Evolutionary conservation across 1,140 invertebrate species (phyloP).

Genomic region (Probaryconus sp.): DNA sequence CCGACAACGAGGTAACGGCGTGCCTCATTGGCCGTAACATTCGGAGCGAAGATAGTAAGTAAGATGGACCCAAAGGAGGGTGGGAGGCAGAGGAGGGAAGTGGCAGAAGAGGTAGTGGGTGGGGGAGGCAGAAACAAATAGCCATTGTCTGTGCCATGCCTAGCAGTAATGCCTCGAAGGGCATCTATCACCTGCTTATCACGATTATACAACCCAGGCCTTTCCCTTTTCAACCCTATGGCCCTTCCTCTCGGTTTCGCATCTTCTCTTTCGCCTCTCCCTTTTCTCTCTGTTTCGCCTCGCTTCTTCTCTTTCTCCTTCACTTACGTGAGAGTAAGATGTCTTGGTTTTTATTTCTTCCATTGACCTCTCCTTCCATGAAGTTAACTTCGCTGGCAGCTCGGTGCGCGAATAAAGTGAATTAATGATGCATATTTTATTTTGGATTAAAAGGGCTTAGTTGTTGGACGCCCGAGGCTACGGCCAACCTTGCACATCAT

Average conservation of each 20-base stretch:
- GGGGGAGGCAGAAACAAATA: slow-evolving; percentile 77
- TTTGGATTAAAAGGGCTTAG: slow-evolving; percentile 60
- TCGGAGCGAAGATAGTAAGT: slow-evolving; percentile 41
- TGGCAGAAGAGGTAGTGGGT: slow-evolving; percentile 56
- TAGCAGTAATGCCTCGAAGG: slow-evolving; percentile 73
- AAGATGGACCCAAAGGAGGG: slow-evolving; percentile 47
- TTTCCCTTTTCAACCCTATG: slow-evolving; percentile 64
- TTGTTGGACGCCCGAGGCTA: slow-evolving; percentile 43
- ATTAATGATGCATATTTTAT: slow-evolving; percentile 67
- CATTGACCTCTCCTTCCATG: slow-evolving; percentile 65
- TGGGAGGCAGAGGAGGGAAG: too few species aligned
- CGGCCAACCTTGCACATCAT: slow-evolving; percentile 43
- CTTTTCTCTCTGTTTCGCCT: slow-evolving; percentile 18
- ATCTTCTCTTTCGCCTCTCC: slow-evolving; percentile 24
- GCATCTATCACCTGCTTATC: slow-evolving; percentile 80
- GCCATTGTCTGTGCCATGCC: slow-evolving; percentile 74
- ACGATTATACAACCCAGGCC: slow-evolving; percentile 77
- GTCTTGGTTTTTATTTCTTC: slow-evolving; percentile 63
- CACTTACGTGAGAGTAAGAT: slow-evolving; percentile 64
- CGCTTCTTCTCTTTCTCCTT: slow-evolving; percentile 31
- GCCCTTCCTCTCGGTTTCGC: slow-evolving; percentile 38
- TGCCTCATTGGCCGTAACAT: slow-evolving; percentile 42
- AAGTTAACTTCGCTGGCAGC: slow-evolving; percentile 55
- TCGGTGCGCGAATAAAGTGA: slow-evolving; percentile 61
- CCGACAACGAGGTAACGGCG: slow-evolving; percentile 60